A percentile compares a stretch with the other conserved stretches of the same genome.
These are phyloP conservation scores for Amblyjoppa fuscipennis DNA, from an alignment of 2,888 invertebrate genomes.

Conservation along the genomic window DNA sequence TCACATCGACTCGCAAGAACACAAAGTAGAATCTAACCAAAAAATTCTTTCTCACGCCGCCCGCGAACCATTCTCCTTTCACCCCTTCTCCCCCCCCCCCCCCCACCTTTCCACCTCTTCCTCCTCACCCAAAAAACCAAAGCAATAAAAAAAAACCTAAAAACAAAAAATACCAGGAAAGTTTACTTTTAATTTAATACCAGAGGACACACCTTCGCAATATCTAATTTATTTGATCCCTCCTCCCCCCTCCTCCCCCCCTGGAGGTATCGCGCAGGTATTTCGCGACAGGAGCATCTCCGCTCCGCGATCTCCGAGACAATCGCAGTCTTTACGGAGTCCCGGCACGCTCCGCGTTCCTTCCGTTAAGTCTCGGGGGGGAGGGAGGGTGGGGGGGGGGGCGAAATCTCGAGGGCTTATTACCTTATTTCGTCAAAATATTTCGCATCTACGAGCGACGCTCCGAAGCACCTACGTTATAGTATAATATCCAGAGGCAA, in stretches of 20 bases:
- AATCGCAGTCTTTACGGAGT: slow-evolving; percentile 5
- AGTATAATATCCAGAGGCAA: slow-evolving; percentile 42
- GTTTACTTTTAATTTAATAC: not conserved
- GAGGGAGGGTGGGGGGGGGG: not conserved
- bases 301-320: not conserved
- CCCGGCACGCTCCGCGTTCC: slow-evolving; percentile 4
- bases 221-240: not conserved
- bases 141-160: no score
- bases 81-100: no score
- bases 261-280: not conserved
- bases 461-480: not conserved
- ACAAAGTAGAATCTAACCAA: no score
- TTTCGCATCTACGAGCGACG: slow-evolving; percentile 5
- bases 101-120: no score
- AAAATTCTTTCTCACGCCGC: no score
- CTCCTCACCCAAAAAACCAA: no score
- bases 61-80: no score
- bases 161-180: no score
- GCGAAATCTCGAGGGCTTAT: slow-evolving; percentile 9
- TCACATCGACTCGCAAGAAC: no score
- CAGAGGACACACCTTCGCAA: not conserved
- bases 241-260: not conserved
- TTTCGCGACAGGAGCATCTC: not conserved
- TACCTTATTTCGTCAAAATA: slow-evolving; percentile 48
- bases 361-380: not conserved